A percentile compares a stretch with the other conserved stretches of the same genome.
Conservation (phyloP, 2,797 vertebrate species). For the Pantherophis alleghaniensis region DNA sequence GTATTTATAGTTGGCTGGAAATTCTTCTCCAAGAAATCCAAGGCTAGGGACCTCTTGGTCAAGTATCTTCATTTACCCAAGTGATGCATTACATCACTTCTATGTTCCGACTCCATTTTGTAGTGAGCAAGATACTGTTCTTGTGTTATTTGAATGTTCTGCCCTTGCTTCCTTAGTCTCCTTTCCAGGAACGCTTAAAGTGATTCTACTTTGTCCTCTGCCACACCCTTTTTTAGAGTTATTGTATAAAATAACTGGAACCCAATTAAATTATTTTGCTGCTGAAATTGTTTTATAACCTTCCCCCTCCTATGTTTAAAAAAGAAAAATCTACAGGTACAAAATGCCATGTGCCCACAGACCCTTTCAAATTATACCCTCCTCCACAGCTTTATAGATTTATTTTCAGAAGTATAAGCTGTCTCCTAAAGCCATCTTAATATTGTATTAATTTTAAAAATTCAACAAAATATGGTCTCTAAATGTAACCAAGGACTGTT, state of each 20-base stretch:
- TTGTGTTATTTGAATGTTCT: background rate
- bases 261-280: background rate
- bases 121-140: background rate
- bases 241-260: background rate
- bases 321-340: background rate
- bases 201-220: background rate
- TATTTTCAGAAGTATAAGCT: background rate
- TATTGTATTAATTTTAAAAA: background rate
- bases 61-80: background rate
- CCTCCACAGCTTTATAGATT: background rate
- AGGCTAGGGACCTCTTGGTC: background rate
- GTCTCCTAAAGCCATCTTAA: background rate
- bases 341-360: background rate
- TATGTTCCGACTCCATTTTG: background rate
- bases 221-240: background rate
- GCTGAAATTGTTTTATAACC: background rate
- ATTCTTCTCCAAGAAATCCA: background rate
- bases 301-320: background rate
- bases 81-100: background rate
- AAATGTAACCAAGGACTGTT: slow-evolving; percentile 25
- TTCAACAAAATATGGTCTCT: slow-evolving; percentile 32
- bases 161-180: background rate
- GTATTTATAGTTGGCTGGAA: background rate
- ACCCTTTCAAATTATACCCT: background rate
- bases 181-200: background rate